Percentiles rank a stretch among this genome's conserved stretches.
Evolutionary conservation across 2,888 invertebrate species (phyloP).

Genomic region (Zaprionus lineosus): DNA sequence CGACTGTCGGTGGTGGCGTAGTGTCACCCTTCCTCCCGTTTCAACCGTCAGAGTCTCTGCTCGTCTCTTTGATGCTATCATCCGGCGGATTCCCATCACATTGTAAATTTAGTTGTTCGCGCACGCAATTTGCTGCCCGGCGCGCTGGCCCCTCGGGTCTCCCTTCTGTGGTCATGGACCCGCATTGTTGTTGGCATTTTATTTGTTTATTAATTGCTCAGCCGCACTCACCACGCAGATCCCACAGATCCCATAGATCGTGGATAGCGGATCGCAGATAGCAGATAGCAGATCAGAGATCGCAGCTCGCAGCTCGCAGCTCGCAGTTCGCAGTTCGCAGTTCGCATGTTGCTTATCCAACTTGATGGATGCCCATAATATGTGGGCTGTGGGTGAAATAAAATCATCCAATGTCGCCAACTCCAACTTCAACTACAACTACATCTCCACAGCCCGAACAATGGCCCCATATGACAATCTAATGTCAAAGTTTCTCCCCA

Average conservation of each 20-base stretch:
- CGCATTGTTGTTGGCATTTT: conserved; percentile 73
- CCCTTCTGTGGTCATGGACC: conserved; percentile 70
- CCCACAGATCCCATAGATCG: background rate
- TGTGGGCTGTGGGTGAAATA: conserved; percentile 74
- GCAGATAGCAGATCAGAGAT: conserved; percentile 1
- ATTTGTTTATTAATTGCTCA: conserved; percentile 71
- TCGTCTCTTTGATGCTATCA: conserved; percentile 9
- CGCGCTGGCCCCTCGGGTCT: conserved; percentile 21
- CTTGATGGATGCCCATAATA: conserved; percentile 62
- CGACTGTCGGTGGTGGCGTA: no score
- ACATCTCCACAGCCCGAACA: no score
- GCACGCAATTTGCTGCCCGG: conserved; percentile 51
- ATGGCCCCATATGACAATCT: conserved; percentile 60
- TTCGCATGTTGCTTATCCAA: conserved; percentile 41
- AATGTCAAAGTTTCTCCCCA: conserved; percentile 64
- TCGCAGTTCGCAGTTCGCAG: conserved; percentile 14
- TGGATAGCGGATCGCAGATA: background rate
- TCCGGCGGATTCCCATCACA: conserved; percentile 43
- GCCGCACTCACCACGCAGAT: conserved; percentile 23
- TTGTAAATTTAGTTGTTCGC: conserved; percentile 58
- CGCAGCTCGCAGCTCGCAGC: background rate
- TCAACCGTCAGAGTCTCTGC: background rate
- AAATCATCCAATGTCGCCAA: conserved; percentile 49
- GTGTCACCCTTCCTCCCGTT: conserved; percentile 17
- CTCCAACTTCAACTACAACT: no score